Conservation (phyloP, 2,113 vertebrate genomes). For the Sinocyclocheilus anophthalmus region DNA sequence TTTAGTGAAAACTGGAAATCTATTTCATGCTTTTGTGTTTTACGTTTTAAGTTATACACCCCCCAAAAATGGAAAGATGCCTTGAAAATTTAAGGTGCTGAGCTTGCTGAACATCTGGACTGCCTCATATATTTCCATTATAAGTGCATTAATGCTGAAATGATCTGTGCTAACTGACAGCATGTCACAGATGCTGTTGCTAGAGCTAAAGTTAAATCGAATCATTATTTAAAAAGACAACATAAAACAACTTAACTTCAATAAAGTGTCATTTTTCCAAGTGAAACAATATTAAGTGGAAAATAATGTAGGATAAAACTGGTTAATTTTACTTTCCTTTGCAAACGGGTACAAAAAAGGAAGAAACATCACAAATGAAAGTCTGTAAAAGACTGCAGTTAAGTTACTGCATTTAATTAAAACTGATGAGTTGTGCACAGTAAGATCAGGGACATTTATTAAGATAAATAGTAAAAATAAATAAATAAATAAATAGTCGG, state of each 20-base stretch:
- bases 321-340: neutral
- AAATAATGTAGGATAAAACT: neutral
- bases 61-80: neutral
- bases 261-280: neutral
- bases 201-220: neutral
- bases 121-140: neutral
- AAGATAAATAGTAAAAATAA: no score
- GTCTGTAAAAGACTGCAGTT: neutral
- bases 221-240: neutral
- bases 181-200: neutral
- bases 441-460: neutral
- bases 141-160: neutral
- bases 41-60: neutral
- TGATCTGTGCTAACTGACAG: neutral
- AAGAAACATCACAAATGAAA: neutral
- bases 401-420: neutral
- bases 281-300: neutral
- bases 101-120: neutral
- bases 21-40: constrained; percentile 23
- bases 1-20: constrained; percentile 36
- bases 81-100: neutral
- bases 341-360: neutral
- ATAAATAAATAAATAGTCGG: no score
- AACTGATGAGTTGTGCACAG: neutral
- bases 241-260: neutral